phyloP scores from a whole-genome alignment of 2,113 vertebrate species.

The Sorex araneus region DNA sequence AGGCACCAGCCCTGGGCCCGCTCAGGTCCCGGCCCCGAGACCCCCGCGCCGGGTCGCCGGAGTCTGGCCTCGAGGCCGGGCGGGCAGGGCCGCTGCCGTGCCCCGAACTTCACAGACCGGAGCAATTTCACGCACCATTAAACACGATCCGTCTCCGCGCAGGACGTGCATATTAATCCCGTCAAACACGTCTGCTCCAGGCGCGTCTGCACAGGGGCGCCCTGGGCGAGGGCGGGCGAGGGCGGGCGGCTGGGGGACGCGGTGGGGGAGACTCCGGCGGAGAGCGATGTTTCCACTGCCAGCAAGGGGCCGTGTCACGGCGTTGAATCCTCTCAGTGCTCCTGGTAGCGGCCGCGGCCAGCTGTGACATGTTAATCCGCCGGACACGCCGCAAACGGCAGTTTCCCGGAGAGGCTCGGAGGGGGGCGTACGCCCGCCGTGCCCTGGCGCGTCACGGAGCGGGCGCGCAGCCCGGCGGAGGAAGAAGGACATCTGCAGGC shows the following conservation, averaged over 20 bases:
- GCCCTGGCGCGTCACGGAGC: background rate
- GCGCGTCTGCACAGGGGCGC: background rate
- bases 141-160: constrained; percentile 36
- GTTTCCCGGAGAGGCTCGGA: constrained; percentile 53
- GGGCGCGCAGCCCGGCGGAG: too few relatives aligned
- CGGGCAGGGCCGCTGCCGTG: too few relatives aligned
- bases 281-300: background rate
- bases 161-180: background rate
- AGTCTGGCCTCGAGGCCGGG: too few relatives aligned
- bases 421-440: constrained; percentile 34
- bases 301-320: rapidly evolving
- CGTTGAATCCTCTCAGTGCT: constrained; percentile 16
- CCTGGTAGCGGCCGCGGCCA: too few relatives aligned
- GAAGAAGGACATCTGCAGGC: background rate
- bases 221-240: too few relatives aligned
- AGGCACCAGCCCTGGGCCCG: too few relatives aligned
- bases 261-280: background rate
- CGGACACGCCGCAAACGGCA: constrained; percentile 63
- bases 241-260: background rate
- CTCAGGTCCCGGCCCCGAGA: too few relatives aligned
- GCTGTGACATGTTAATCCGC: constrained; percentile 66
- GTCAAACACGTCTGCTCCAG: constrained; percentile 37
- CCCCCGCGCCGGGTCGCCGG: too few relatives aligned
- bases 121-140: constrained; percentile 66
- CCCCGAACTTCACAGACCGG: background rate